Evolutionary conservation across 2,797 vertebrate genomes (phyloP).

Genomic region (Chrosomus eos): DNA sequence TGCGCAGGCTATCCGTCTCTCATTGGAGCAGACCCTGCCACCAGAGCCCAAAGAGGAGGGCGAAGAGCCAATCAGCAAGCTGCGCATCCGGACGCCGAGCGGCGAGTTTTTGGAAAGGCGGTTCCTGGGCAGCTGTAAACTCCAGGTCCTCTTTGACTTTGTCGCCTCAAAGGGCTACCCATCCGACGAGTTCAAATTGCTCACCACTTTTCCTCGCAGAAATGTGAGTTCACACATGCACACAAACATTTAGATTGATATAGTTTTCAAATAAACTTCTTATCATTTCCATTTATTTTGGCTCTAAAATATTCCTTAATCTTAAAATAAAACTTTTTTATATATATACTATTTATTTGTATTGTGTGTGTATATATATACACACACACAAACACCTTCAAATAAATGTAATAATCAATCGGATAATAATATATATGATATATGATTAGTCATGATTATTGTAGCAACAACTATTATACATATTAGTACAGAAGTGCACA

Average conservation of each 20-base stretch:
- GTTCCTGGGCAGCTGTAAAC: constrained; percentile 93
- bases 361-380: background rate
- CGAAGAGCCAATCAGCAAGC: constrained; percentile 91
- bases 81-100: constrained; percentile 93
- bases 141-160: constrained; percentile 97
- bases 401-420: background rate
- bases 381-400: background rate
- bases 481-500: background rate
- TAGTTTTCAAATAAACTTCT: background rate
- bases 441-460: background rate
- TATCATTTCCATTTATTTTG: background rate
- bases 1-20: constrained; percentile 92
- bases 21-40: constrained; percentile 93
- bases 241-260: background rate
- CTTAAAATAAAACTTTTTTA: background rate
- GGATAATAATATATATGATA: background rate
- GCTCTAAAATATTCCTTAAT: background rate
- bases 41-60: constrained; percentile 90
- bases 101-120: constrained; percentile 96
- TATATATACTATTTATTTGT: background rate
- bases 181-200: constrained; percentile 94
- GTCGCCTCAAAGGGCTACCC: constrained; percentile 98
- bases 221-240: constrained; percentile 84
- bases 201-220: constrained; percentile 99
- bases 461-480: constrained; percentile 6